Base-by-base conservation (phyloP, 2,797 vertebrate species). In the Bovichtus variegatus region DNA sequence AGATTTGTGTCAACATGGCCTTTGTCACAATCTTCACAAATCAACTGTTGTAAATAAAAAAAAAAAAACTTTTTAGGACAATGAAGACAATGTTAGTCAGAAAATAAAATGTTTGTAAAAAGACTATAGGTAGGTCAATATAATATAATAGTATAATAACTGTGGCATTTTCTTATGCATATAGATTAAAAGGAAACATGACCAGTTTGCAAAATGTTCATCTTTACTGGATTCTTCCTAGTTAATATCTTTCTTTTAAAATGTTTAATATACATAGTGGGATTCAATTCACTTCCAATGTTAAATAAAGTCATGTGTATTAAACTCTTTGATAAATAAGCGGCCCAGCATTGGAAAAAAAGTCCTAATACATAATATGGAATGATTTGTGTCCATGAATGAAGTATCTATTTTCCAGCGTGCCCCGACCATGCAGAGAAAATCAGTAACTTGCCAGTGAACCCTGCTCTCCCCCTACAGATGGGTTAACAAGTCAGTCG, bases 401-500 rank as follows among this genome's bases (percentile, higher is more conserved):
- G 8, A 53, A 49, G 9, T 40, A 54, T 34, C 13, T 60, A 27
- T 63, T 63, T 41, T 8, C 50, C 47, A 62, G 19, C 2, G 1
- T 15, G 29, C 18, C 8, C 8, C 15, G 11, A 44, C 23, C 44
- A 5, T 50, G 34, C 23, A 53, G 49, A 69, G 7, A 44, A 23
- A 51, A 38, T 23, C 46, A 70, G 8, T 21, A 36, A 49, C 44
- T 57, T 82, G 61, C 78, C 72, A 63, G 5, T 68, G 53, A 87
- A 71, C 44, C 41, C 53, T 71, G 50, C 49, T 77, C 50, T 40
- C 51, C 53, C 7, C 10, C 49, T 54, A 49, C 68, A 60, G 36
- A 69, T 23, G 57, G 47, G 50, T 72, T 69, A 60, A 72, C 60
- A 61, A 54, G 67, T 78, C 66, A 58, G 85, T 82, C 11, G 86